Evolutionary conservation across 2,113 vertebrate species (phyloP).

Genomic region (Paratilapia polleni): DNA sequence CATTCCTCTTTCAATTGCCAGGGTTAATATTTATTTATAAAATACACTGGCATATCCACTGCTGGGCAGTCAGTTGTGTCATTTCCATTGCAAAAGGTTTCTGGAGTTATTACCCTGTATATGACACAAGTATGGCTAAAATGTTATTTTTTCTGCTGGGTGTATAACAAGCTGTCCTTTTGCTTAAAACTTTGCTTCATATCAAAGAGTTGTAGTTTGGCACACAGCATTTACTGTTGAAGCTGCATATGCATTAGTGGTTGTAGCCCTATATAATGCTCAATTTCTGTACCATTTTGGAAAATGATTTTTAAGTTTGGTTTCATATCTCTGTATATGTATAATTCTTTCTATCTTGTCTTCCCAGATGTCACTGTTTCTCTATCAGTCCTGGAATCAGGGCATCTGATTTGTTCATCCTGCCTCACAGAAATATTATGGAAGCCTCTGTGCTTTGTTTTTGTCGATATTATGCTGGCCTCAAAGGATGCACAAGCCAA

Average conservation of each 20-base stretch:
- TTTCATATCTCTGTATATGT: too few relatives aligned
- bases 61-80: not conserved
- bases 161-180: not conserved
- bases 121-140: too few relatives aligned
- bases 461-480: not conserved
- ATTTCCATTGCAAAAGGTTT: not conserved
- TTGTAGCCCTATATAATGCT: too few relatives aligned
- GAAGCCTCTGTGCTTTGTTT: slow-evolving; percentile 15
- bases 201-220: not conserved
- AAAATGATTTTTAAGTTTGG: not conserved
- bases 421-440: not conserved
- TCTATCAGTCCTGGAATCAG: slow-evolving; percentile 18
- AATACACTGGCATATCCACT: not conserved
- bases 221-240: not conserved
- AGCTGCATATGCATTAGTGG: not conserved
- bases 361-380: not conserved
- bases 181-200: not conserved
- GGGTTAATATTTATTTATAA: not conserved
- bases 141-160: not conserved
- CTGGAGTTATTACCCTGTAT: not conserved
- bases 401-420: slow-evolving; percentile 23
- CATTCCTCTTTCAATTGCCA: not conserved
- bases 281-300: too few relatives aligned
- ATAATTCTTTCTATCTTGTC: not conserved
- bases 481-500: slow-evolving; percentile 3